A percentile compares a stretch with the other conserved stretches of the same genome.
phyloP scores from a whole-genome alignment of 2,888 invertebrate species.

The Ganaspis brasiliensis region DNA sequence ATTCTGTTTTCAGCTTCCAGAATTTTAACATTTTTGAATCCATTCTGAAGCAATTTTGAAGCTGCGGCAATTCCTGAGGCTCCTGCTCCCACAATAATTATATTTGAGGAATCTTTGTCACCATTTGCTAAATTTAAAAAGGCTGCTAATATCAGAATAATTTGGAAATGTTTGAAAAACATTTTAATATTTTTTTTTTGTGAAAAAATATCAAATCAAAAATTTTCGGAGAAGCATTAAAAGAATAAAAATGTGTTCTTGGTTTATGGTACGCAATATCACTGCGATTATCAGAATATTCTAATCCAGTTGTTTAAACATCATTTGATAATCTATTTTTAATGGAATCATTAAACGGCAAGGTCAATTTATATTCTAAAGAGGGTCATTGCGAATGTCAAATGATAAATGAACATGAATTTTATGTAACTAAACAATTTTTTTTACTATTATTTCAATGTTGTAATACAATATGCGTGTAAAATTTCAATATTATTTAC shows the following conservation, averaged over 20 bases:
- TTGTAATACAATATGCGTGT: no score
- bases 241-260: no score
- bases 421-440: background rate
- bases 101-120: slow-evolving; percentile 58
- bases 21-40: slow-evolving; percentile 80
- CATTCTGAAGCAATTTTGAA: slow-evolving; percentile 80
- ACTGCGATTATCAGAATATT: background rate
- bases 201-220: background rate
- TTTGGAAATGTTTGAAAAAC: background rate
- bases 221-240: background rate
- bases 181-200: background rate
- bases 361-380: slow-evolving; percentile 17
- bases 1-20: slow-evolving; percentile 81
- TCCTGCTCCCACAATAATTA: slow-evolving; percentile 83
- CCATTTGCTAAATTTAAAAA: background rate
- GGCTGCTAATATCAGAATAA: background rate
- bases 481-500: no score
- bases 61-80: slow-evolving; percentile 83
- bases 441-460: no score
- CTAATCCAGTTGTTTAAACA: background rate
- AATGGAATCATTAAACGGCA: background rate
- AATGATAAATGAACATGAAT: background rate
- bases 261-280: background rate
- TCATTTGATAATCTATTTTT: background rate
- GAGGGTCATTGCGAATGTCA: background rate